A percentile compares a stretch with the other conserved stretches of the same genome.
phyloP scores from a whole-genome alignment of 2,888 invertebrate species.

The Napeogenes inachia region DNA sequence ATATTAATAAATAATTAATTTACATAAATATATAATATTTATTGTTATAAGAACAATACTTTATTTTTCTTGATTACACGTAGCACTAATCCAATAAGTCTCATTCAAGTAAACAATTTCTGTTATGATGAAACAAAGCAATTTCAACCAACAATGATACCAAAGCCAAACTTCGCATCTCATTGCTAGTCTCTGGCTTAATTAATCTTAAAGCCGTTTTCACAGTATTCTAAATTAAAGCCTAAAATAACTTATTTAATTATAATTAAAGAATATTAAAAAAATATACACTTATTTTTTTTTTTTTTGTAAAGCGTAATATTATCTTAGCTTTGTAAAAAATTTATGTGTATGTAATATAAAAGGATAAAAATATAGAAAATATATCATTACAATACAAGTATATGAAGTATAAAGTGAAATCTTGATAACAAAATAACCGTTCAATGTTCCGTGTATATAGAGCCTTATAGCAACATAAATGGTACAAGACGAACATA shows the following conservation, averaged over 20 bases:
- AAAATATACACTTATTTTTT: no score
- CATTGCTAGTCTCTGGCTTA: conserved; percentile 8
- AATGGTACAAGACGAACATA: conserved; percentile 11
- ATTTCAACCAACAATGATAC: conserved; percentile 3
- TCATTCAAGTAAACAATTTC: neutral
- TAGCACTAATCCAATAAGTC: neutral
- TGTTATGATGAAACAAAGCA: conserved; percentile 4
- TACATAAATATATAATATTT: no score
- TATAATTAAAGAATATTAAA: no score
- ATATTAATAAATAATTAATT: neutral
- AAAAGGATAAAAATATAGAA: no score
- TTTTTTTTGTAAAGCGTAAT: no score
- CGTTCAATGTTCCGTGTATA: neutral
- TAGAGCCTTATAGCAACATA: neutral
- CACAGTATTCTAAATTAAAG: neutral
- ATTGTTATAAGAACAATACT: neutral
- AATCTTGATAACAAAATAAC: neutral
- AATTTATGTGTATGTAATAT: no score
- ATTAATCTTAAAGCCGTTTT: conserved; percentile 9
- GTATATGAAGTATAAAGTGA: neutral
- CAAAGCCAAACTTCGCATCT: conserved; percentile 10
- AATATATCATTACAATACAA: no score
- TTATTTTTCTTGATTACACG: neutral
- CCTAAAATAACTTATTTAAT: no score
- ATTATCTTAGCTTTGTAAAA: no score